These are phyloP conservation scores for Tridacna crocea DNA, from an alignment of 2,888 invertebrate species.

Conservation along the genomic window DNA sequence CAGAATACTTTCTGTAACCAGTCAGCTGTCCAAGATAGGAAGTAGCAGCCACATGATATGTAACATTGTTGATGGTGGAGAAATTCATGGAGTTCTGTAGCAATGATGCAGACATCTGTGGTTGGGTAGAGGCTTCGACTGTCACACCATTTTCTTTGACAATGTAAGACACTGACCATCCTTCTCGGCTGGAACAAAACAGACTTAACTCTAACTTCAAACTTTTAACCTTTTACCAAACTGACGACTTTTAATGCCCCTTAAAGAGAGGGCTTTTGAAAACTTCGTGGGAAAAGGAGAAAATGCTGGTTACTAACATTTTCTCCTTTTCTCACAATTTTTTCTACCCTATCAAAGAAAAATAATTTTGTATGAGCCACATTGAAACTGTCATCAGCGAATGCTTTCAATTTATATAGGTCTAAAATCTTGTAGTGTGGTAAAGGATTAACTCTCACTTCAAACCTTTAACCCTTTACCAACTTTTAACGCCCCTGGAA, in stretches of 20 bases:
- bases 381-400: no score
- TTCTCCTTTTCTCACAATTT: neutral
- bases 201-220: neutral
- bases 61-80: slow-evolving; percentile 44
- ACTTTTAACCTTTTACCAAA: neutral
- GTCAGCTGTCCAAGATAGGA: slow-evolving; percentile 34
- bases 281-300: neutral
- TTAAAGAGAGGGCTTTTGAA: no score
- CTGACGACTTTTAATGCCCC: neutral
- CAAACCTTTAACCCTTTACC: no score
- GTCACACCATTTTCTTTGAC: slow-evolving; percentile 10
- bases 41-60: slow-evolving; percentile 36
- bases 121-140: slow-evolving; percentile 52
- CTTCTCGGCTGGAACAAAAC: slow-evolving; percentile 29
- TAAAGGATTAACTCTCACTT: no score
- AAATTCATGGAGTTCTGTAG: slow-evolving; percentile 47
- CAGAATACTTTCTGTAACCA: slow-evolving; percentile 38
- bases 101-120: slow-evolving; percentile 19
- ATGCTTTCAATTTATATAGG: no score
- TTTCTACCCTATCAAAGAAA: no score
- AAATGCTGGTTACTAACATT: neutral
- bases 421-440: no score
- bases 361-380: no score
- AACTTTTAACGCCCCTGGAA: no score
- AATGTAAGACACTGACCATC: slow-evolving; percentile 33